Conservation (phyloP, 2,888 invertebrate species). For the Operophtera brumata region DNA sequence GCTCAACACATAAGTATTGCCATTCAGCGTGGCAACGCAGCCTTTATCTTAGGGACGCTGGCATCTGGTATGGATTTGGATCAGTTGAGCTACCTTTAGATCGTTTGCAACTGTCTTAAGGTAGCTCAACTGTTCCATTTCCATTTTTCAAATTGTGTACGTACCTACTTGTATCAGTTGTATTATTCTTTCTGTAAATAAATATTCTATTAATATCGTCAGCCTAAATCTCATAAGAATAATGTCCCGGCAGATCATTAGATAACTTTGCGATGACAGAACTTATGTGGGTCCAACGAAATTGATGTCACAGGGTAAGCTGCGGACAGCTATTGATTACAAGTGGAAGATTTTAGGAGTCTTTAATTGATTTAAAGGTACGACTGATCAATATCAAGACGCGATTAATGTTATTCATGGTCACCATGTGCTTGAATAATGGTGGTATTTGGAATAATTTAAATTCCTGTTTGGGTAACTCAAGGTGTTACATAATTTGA, state of each 20-base stretch:
- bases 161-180: too few relatives aligned
- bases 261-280: slow-evolving; percentile 55
- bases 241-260: slow-evolving; percentile 41
- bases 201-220: neutral
- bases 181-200: too few relatives aligned
- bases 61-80: too few relatives aligned
- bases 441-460: slow-evolving; percentile 29
- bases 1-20: too few relatives aligned
- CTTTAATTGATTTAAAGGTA: slow-evolving; percentile 55
- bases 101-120: too few relatives aligned
- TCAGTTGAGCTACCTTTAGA: too few relatives aligned
- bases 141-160: too few relatives aligned
- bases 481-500: slow-evolving; percentile 20
- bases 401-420: slow-evolving; percentile 49
- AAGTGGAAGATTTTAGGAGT: slow-evolving; percentile 48
- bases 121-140: too few relatives aligned
- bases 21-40: too few relatives aligned
- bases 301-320: slow-evolving; percentile 56
- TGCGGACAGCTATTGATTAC: slow-evolving; percentile 56
- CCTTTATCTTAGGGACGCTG: too few relatives aligned
- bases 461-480: slow-evolving; percentile 24
- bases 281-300: slow-evolving; percentile 59
- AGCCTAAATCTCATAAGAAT: slow-evolving; percentile 33
- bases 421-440: slow-evolving; percentile 34
- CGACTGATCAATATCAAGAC: slow-evolving; percentile 52